These are phyloP conservation scores for Melieria picta DNA, from an alignment of 2,888 invertebrate genomes.

Conservation along the genomic window DNA sequence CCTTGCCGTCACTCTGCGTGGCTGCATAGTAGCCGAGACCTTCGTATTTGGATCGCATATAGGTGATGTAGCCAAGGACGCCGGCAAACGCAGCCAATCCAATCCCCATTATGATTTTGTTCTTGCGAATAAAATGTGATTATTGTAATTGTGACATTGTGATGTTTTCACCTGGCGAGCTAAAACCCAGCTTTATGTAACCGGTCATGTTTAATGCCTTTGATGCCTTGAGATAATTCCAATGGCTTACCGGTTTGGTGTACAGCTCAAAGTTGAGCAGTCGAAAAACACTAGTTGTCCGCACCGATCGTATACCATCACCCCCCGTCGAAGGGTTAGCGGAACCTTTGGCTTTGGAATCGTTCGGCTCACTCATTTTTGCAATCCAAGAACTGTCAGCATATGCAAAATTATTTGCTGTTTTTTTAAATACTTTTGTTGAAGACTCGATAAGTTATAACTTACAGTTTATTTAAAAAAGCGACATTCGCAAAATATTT, in stretches of 20 bases:
- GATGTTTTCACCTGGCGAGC: no score
- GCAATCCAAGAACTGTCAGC: no score
- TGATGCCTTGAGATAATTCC: no score
- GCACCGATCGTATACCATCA: constrained; percentile 78
- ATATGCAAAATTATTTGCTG: no score
- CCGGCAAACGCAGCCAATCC: constrained; percentile 80
- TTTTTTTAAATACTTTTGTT: no score
- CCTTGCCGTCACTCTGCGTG: constrained; percentile 79
- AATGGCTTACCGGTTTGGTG: constrained; percentile 80
- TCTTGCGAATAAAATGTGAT: constrained; percentile 69
- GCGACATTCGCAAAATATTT: no score
- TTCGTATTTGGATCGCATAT: constrained; percentile 85
- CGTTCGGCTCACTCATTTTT: no score
- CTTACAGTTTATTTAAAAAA: no score
- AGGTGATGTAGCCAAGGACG: constrained; percentile 83
- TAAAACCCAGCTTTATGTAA: not conserved
- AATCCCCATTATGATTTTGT: constrained; percentile 84
- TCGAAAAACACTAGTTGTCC: constrained; percentile 80
- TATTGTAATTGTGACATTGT: no score
- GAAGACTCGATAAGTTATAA: no score
- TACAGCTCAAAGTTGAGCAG: constrained; percentile 90
- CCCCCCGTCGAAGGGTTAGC: constrained; percentile 31
- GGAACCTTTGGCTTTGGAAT: constrained; percentile 41
- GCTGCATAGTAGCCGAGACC: constrained; percentile 83
- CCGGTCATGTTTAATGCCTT: no score